A percentile compares a stretch with the other conserved stretches of the same genome.
These are phyloP conservation scores for Cheilosia vulpina DNA, from an alignment of 2,888 invertebrate genomes.

Conservation along the genomic window DNA sequence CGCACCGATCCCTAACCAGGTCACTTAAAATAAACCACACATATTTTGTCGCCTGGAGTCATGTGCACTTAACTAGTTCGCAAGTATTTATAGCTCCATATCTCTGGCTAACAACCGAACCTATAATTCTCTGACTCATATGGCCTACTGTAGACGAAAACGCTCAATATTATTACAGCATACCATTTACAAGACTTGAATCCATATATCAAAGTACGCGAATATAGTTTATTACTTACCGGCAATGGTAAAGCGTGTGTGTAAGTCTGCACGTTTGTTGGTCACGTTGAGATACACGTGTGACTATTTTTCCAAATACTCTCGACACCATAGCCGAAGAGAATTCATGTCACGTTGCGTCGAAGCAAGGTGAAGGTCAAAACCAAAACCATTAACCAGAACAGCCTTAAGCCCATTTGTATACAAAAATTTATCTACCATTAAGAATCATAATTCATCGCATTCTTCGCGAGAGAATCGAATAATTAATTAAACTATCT, in stretches of 20 bases:
- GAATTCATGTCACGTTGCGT: conserved; percentile 59
- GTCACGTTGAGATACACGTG: conserved; percentile 68
- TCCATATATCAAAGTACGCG: conserved; percentile 20
- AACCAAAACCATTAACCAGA: conserved; percentile 15
- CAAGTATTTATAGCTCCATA: background rate
- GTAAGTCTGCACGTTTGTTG: conserved; percentile 59
- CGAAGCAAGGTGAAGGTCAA: conserved; percentile 62
- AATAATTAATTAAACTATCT: background rate
- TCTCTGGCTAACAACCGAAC: conserved; percentile 19
- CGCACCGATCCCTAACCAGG: background rate
- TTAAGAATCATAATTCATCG: conserved; percentile 9
- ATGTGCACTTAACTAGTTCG: background rate
- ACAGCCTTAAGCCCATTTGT: conserved; percentile 9
- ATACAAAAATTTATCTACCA: background rate
- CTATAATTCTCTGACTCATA: conserved; percentile 20
- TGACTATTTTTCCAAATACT: conserved; percentile 53
- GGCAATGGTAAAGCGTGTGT: conserved; percentile 33
- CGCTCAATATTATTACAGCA: conserved; percentile 31
- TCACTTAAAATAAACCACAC: background rate
- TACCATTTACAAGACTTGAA: conserved; percentile 10
- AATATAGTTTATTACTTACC: conserved; percentile 50
- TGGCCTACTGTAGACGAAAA: background rate
- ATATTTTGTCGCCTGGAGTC: background rate
- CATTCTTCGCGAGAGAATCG: background rate
- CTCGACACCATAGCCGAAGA: conserved; percentile 6